Base-by-base conservation (phyloP, 2,113 vertebrate species). In the Cygnus buccinator region DNA sequence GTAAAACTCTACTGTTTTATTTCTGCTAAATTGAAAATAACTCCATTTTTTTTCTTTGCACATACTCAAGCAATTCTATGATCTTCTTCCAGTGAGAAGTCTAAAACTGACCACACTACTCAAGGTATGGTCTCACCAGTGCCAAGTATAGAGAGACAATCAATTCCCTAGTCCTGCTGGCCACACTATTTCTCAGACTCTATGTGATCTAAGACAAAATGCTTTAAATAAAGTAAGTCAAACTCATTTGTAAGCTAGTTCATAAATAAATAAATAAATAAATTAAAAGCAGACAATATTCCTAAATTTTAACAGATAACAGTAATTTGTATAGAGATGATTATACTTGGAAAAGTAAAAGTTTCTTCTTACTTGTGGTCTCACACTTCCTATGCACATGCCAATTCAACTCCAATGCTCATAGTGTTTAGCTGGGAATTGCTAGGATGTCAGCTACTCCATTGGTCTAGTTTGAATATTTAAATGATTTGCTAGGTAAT, bases 401-500 rank as follows among this genome's bases (percentile, higher is more conserved):
- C 31, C 86, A 86, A 11, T 92, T 90, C 79, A 89, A 59, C 14
- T 5, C 19, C 73, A 90, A 88, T 35, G 15, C 10, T 59, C 15
- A 52, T 43, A 74, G 43, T 44, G 81, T 68, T 89, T 92, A 81
- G 7, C 52, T 78, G 65, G 65, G 57, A 80, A 78, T 84, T 91
- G 29, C 52, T 68, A 63, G 15, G 39, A 75, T 87, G 43, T 72
- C 57, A 89, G 50, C 17, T 81, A 57, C 7, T 92, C n/a, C 37
- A 57, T 81, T 4, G 4, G 55, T 54, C 55, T 74, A 37, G 22
- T 92, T 92, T 31, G 89, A 90, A 84, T 70, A 84, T 66, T 77
- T 92, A 80, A 91, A 91, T 43, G 87, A 20, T 71, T 77, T 87
- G 29, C 84, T 63, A 89, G 41, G 50, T 80, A 92, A 70, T 84